Base-by-base conservation (phyloP, 2,113 vertebrate genomes). In the Anser cygnoides region DNA sequence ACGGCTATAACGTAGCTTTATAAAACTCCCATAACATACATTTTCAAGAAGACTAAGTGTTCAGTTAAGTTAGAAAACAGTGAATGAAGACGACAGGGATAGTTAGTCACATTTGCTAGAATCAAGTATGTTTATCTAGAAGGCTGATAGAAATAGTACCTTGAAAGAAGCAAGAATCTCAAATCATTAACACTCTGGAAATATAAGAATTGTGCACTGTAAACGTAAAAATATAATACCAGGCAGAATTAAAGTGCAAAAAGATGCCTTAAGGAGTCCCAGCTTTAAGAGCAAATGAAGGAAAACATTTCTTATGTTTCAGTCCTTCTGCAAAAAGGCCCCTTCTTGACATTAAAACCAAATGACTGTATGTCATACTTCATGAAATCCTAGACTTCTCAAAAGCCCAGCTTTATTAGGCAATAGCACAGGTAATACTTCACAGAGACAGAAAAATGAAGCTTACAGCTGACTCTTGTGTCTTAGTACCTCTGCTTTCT, bases 1-100 rank as follows among this genome's bases (percentile, higher is more conserved):
- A 52, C 4, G 3, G 22, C 43, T 18, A 2, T 50, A 59, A 46
- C 0, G 1, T 58, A 7, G 13, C 41, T 39, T 71, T n/a, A 12
- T 5, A 67, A 84, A 75, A 49, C 9, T 5, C 71, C 26, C 28
- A 9, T 13, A 77, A 75, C 9, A 68, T 19, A 67, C 50, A 58
- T 61, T 79, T 33, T 28, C 11, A 83, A 54, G 39, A 57, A 79
- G 39, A 88, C 70, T 4, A 79, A 8, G 14, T 75, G 17, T 41
- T 61, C 6, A 23, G 5, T 0, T n/a, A 44, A 59, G 10, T 50
- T 50, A 44, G 28, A 33, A 68, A 87, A 63, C 7, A 16, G 63
- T 16, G 46, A 67, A 75, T 43, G 46, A 57, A 22, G 23, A 92
- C 50, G 39, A 75, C 17, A n/a, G 26, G 8, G 10, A 44, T 3